Percentiles rank a stretch among this genome's conserved stretches.
Evolutionary conservation across 1,140 invertebrate genomes (phyloP).

Genomic region (Drosophila nebulosa): DNA sequence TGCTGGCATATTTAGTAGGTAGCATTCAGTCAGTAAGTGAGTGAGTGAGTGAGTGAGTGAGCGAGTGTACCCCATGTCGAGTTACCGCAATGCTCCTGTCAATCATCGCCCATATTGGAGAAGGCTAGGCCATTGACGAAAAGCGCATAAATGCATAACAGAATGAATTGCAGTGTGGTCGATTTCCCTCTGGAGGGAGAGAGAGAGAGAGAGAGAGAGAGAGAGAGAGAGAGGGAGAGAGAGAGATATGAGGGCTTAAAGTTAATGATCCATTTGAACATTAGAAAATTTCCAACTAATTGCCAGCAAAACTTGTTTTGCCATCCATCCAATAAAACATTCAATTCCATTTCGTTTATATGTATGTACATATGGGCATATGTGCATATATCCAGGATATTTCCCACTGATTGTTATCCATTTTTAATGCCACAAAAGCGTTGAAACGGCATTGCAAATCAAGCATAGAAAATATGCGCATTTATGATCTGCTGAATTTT

Average conservation of each 20-base stretch:
- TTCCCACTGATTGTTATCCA: too few species aligned
- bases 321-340: not conserved
- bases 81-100: constrained; percentile 47
- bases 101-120: constrained; percentile 65
- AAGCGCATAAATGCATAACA: constrained; percentile 47
- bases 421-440: too few species aligned
- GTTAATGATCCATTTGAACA: not conserved
- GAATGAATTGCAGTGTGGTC: constrained; percentile 2
- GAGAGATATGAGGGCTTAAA: not conserved
- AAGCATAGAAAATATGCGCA: too few species aligned
- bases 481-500: too few species aligned
- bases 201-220: not conserved
- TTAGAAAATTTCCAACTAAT: not conserved
- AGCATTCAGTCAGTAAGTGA: not conserved
- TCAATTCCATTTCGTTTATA: too few species aligned
- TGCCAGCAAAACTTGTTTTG: not conserved
- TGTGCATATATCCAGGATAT: too few species aligned
- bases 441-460: too few species aligned
- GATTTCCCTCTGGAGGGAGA: too few species aligned
- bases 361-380: too few species aligned
- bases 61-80: constrained; percentile 36
- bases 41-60: not conserved
- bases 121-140: constrained; percentile 41
- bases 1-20: not conserved
- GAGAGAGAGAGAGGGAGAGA: not conserved